Evolutionary conservation across 2,113 vertebrate species (phyloP).

Genomic region (Sphyrna mokarran): DNA sequence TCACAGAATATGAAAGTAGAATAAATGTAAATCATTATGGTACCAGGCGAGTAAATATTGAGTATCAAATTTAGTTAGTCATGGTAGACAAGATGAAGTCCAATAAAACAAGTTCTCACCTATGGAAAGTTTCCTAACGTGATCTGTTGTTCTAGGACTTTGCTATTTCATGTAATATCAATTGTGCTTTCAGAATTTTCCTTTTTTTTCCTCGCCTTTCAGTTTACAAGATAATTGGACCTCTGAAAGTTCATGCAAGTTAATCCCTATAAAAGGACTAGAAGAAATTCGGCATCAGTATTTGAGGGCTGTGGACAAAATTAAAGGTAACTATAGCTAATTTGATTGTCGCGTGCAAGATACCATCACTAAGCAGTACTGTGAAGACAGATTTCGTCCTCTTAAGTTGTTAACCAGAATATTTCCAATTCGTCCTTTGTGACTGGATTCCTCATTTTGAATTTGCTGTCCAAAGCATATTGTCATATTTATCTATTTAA

Average conservation of each 20-base stretch:
- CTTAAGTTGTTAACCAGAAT: neutral
- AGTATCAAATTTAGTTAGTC: neutral
- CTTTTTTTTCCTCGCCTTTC: neutral
- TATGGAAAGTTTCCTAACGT: neutral
- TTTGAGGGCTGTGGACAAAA: slow-evolving; percentile 78
- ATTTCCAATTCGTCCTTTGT: neutral
- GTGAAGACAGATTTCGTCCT: too few species aligned
- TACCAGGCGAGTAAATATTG: neutral
- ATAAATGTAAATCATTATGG: neutral
- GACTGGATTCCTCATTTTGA: neutral
- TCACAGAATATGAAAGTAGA: neutral
- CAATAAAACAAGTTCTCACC: neutral
- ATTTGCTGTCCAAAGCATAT: neutral
- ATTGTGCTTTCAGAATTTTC: neutral
- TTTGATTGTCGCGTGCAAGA: neutral
- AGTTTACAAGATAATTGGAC: slow-evolving; percentile 52
- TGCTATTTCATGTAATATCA: neutral
- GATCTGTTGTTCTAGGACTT: neutral
- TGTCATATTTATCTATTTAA: neutral
- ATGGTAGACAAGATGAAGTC: neutral
- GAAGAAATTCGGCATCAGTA: slow-evolving; percentile 89
- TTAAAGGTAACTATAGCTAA: slow-evolving; percentile 61
- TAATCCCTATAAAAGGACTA: slow-evolving; percentile 61
- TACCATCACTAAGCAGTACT: neutral
- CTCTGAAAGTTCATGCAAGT: slow-evolving; percentile 45